Evolutionary conservation across 2,888 invertebrate species (phyloP).

Genomic region (Drosophila quinaria): DNA sequence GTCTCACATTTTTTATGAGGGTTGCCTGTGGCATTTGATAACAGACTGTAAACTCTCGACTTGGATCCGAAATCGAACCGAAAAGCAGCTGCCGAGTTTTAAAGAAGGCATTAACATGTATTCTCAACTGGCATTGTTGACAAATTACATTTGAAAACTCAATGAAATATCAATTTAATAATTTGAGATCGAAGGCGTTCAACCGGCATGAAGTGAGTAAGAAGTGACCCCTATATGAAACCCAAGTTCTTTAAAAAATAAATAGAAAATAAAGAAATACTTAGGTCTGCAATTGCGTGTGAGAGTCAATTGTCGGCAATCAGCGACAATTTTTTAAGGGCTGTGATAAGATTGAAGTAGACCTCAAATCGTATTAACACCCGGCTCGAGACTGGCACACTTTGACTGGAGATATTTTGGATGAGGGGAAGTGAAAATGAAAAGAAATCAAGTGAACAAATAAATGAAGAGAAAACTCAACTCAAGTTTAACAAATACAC

Average conservation of each 20-base stretch:
- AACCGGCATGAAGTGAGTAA: slow-evolving; percentile 66
- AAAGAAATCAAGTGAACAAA: slow-evolving; percentile 35
- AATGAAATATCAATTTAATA: slow-evolving; percentile 72
- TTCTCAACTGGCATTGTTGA: slow-evolving; percentile 59
- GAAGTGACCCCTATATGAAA: slow-evolving; percentile 62
- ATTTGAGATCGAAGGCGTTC: slow-evolving; percentile 65
- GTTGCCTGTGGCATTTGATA: slow-evolving; percentile 45
- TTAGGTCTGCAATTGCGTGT: slow-evolving; percentile 50
- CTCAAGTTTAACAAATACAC: slow-evolving; percentile 60
- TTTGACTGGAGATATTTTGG: slow-evolving; percentile 18
- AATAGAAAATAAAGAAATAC: slow-evolving; percentile 32
- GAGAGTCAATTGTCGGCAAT: slow-evolving; percentile 59
- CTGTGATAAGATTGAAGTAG: slow-evolving; percentile 58
- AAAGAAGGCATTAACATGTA: slow-evolving; percentile 22
- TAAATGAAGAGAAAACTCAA: slow-evolving; percentile 30
- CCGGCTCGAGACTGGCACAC: slow-evolving; percentile 52
- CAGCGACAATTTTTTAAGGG: slow-evolving; percentile 64
- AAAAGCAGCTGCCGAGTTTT: slow-evolving; percentile 44
- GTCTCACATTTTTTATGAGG: slow-evolving; percentile 64
- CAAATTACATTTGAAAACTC: slow-evolving; percentile 66
- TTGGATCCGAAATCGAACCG: slow-evolving; percentile 10
- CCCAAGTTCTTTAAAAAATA: slow-evolving; percentile 43
- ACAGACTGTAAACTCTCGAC: slow-evolving; percentile 10
- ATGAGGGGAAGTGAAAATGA: slow-evolving; percentile 17
- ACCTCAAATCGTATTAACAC: slow-evolving; percentile 20